Conservation (phyloP, 2,888 invertebrate species). For the Rhogogaster chlorosoma region DNA sequence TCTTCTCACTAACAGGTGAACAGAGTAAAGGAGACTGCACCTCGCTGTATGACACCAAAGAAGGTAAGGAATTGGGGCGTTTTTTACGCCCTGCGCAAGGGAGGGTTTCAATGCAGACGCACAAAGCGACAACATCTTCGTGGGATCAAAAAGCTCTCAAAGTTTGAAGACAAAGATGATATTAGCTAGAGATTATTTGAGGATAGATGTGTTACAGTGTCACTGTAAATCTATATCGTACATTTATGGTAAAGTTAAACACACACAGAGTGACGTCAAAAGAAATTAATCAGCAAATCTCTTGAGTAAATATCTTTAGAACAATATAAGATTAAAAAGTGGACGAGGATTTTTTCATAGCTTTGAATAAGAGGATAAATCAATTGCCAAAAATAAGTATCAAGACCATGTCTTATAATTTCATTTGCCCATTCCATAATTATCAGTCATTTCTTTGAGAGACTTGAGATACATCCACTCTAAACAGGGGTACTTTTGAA, state of each 20-base stretch:
- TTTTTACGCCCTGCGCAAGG: slow-evolving; percentile 83
- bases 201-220: slow-evolving; percentile 21
- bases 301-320: neutral
- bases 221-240: slow-evolving; percentile 24
- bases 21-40: slow-evolving; percentile 78
- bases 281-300: slow-evolving; percentile 14
- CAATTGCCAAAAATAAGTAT: neutral
- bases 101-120: slow-evolving; percentile 71
- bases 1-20: slow-evolving; percentile 63
- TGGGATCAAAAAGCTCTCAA: neutral
- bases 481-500: too few relatives aligned
- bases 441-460: neutral
- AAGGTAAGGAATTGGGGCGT: slow-evolving; percentile 82
- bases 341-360: neutral
- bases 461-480: neutral
- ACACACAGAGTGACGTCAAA: neutral
- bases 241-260: slow-evolving; percentile 28
- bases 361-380: neutral
- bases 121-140: slow-evolving; percentile 62
- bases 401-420: neutral
- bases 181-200: slow-evolving; percentile 11
- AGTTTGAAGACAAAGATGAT: slow-evolving; percentile 18
- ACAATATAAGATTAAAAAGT: neutral
- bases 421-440: neutral
- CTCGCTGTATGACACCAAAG: slow-evolving; percentile 81